phyloP scores from a whole-genome alignment of 2,888 invertebrate species.

The Cremastobaeus sp. region DNA sequence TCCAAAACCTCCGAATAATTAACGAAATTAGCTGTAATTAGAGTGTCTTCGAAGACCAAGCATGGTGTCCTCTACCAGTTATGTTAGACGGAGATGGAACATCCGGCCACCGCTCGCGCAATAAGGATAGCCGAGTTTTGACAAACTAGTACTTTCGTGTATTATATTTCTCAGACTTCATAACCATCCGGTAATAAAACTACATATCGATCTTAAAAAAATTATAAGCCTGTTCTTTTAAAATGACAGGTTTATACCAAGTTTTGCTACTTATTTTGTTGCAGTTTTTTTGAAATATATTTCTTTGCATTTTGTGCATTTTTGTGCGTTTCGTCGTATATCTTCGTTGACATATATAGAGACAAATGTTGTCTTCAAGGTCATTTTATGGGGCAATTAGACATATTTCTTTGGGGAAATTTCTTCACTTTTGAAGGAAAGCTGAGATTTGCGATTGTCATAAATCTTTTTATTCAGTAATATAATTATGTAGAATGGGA shows the following conservation, averaged over 20 bases:
- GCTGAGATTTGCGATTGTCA: too few species aligned
- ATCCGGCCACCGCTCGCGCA: conserved; percentile 8
- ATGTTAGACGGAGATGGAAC: conserved; percentile 28
- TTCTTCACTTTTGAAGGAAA: too few species aligned
- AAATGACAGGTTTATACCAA: conserved; percentile 23
- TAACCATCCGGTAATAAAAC: conserved; percentile 29
- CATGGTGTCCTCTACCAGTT: conserved; percentile 41
- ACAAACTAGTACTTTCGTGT: conserved; percentile 70
- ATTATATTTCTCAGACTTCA: conserved; percentile 56
- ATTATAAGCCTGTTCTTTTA: conserved; percentile 45
- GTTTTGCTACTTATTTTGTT: background rate
- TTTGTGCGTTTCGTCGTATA: too few species aligned
- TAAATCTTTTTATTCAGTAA: too few species aligned
- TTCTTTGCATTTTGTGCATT: too few species aligned
- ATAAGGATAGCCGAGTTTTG: conserved; percentile 24
- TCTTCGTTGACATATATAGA: too few species aligned
- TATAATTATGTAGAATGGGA: too few species aligned
- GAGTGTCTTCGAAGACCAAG: conserved; percentile 65
- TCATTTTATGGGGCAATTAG: too few species aligned
- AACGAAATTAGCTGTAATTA: conserved; percentile 77
- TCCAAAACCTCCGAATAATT: conserved; percentile 72
- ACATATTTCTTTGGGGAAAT: too few species aligned
- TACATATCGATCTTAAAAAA: conserved; percentile 29
- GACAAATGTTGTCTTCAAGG: too few species aligned
- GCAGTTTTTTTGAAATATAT: too few species aligned